Evolutionary conservation across 2,888 invertebrate species (phyloP), one percentile per base, ranked within the genome.

Genomic region (Lissonota sp.): DNA sequence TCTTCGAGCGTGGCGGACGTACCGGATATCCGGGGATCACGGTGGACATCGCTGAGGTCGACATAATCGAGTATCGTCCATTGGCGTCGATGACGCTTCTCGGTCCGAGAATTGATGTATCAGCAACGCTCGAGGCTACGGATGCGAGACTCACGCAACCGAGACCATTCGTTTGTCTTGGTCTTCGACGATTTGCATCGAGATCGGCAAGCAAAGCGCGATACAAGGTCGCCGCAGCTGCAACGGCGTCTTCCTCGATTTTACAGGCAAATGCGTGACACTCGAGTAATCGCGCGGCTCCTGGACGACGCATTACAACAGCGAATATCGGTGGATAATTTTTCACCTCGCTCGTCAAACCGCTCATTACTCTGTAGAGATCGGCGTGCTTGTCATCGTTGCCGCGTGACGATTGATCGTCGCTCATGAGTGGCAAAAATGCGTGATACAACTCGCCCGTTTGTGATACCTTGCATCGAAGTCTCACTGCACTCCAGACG

Each of bases 251-350:
- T 93, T 98, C 97, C 44, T 97, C 96, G 88, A 96, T 96, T 92
- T 96, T 96, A 93, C 98, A 98, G 86, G 97, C 96, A 93, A 98
- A 98, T 60, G 97, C 98, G 93, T 98, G 98, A 92, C 98, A 98
- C 93, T 98, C 97, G 83, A 98, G 93, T 86, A 96, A 95, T 90
- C 96, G 96, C 1, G 96, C 96, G 26, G 96, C 95, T 60, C 95
- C 96, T 26, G 93, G 93, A 89, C 96, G 95, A 87, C 97, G 95
- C 97, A 98, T 98, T 76, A 98, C 97, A 40, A 98, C 97, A 63
- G 97, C 97, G 93, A 98, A 97, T 87, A 98, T 94, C 0, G 97
- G 97, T 12, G 97, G 96, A 93, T 97, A 97, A 14, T 95, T 90
- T 37, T 94, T 94, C 1, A 90, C 88, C 5, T 90, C 87, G 5